A percentile compares a stretch with the other conserved stretches of the same genome.
Evolutionary conservation across 2,797 vertebrate species (phyloP).

Genomic region (Podarcis lilfordi): DNA sequence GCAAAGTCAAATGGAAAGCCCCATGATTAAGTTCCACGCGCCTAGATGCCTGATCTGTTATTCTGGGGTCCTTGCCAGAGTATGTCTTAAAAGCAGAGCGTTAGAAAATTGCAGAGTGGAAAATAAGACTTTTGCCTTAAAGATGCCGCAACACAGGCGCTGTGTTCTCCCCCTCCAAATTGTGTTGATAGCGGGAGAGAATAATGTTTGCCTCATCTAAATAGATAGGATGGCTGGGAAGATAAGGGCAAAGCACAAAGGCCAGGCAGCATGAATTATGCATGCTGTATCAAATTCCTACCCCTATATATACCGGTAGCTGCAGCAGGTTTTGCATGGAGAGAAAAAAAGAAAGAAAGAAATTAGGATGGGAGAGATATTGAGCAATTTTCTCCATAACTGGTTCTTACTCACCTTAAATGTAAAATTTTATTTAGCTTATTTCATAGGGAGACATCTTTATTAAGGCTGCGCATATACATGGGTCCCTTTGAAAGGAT

Average conservation of each 20-base stretch:
- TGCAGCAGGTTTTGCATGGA: constrained; percentile 79
- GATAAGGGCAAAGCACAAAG: constrained; percentile 74
- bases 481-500: constrained; percentile 79
- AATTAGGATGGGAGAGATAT: constrained; percentile 90
- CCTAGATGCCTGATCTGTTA: neutral
- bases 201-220: constrained; percentile 90
- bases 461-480: constrained; percentile 85
- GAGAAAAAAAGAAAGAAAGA: constrained; percentile 61
- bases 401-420: constrained; percentile 91
- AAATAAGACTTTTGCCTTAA: constrained; percentile 5
- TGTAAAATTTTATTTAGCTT: constrained; percentile 92
- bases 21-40: neutral
- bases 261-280: constrained; percentile 92
- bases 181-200: constrained; percentile 84
- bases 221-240: constrained; percentile 83
- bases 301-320: constrained; percentile 74
- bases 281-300: constrained; percentile 85
- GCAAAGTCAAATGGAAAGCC: neutral
- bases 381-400: constrained; percentile 93
- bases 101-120: constrained; percentile 4
- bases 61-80: neutral
- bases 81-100: neutral
- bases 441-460: constrained; percentile 84
- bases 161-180: constrained; percentile 70
- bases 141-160: neutral